phyloP scores from a whole-genome alignment of 2,888 invertebrate genomes.

The Meghimatium bilineatum region DNA sequence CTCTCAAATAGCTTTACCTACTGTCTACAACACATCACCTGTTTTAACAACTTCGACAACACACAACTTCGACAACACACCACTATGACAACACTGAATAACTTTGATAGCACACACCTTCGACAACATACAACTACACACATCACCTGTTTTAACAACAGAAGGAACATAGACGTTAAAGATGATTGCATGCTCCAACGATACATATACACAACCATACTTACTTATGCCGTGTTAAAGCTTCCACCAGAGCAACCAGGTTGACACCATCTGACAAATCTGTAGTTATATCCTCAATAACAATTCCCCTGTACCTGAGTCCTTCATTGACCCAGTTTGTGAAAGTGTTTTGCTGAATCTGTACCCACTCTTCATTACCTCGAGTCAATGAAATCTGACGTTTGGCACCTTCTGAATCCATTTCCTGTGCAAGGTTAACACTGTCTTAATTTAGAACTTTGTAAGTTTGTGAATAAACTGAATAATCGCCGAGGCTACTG shows the following conservation, averaged over 20 bases:
- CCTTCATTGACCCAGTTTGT: constrained; percentile 96
- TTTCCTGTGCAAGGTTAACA: background rate
- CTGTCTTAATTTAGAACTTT: background rate
- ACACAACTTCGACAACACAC: too few relatives aligned
- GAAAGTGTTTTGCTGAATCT: constrained; percentile 84
- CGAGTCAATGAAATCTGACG: constrained; percentile 80
- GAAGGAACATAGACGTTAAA: too few relatives aligned
- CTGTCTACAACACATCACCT: too few relatives aligned
- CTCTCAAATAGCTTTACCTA: too few relatives aligned
- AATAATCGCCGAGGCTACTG: too few relatives aligned
- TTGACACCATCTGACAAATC: constrained; percentile 94
- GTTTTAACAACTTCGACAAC: too few relatives aligned
- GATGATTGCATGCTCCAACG: too few relatives aligned
- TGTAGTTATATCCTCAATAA: constrained; percentile 89
- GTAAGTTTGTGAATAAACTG: background rate
- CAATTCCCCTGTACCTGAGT: constrained; percentile 69
- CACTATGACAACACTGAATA: too few relatives aligned
- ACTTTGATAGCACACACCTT: too few relatives aligned
- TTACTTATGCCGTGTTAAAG: constrained; percentile 81
- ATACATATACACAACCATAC: background rate
- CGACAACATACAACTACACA: too few relatives aligned
- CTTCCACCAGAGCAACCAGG: constrained; percentile 93
- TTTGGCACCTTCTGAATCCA: constrained; percentile 9
- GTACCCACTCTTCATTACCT: constrained; percentile 91
- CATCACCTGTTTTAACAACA: too few relatives aligned